phyloP scores from a whole-genome alignment of 2,888 invertebrate genomes.

The Copidosoma aretas region DNA sequence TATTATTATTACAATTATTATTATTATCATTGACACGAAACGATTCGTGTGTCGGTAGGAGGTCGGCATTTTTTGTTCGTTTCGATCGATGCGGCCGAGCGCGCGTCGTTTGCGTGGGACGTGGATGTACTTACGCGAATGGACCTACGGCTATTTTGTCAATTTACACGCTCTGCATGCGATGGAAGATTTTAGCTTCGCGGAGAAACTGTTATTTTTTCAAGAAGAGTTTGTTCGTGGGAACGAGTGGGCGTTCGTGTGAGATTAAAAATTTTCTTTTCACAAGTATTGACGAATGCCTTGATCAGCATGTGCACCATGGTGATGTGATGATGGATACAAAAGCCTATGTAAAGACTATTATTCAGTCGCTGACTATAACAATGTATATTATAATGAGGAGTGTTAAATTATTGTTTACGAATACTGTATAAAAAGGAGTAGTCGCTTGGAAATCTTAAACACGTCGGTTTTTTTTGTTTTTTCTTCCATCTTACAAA shows the following conservation, averaged over 20 bases:
- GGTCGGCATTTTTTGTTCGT: too few species aligned
- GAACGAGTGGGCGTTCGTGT: too few species aligned
- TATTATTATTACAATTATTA: too few species aligned
- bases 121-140: too few species aligned
- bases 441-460: slow-evolving; percentile 28
- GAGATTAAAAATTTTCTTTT: neutral
- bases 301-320: neutral
- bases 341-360: slow-evolving; percentile 34
- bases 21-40: too few species aligned
- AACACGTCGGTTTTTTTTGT: slow-evolving; percentile 23
- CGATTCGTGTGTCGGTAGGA: too few species aligned
- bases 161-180: too few species aligned
- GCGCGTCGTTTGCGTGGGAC: too few species aligned
- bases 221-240: slow-evolving; percentile 1
- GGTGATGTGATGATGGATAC: slow-evolving; percentile 5
- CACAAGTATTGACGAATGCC: neutral
- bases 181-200: too few species aligned
- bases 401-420: slow-evolving; percentile 40
- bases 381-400: slow-evolving; percentile 31
- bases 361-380: slow-evolving; percentile 33
- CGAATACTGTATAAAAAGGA: slow-evolving; percentile 1
- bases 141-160: too few species aligned
- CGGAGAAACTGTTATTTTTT: neutral
- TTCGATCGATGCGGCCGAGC: too few species aligned
- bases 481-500: slow-evolving; percentile 14